phyloP scores from a whole-genome alignment of 1,140 invertebrate genomes.

The Macrostomum lignano region DNA sequence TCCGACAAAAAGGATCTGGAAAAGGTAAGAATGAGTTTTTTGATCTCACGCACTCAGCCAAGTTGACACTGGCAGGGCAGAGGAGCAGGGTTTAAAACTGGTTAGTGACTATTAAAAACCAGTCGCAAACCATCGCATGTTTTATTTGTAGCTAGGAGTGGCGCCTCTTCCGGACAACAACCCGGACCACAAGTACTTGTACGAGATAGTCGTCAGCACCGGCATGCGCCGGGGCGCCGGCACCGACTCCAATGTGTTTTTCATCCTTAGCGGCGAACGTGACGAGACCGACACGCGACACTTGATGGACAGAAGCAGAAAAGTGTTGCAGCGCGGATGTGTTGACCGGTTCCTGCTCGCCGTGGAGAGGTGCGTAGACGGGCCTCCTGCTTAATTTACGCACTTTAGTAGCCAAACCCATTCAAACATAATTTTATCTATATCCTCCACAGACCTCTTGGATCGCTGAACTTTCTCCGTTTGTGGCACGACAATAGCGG shows the following conservation, averaged over 20 bases:
- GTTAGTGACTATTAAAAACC: too few relatives aligned
- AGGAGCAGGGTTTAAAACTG: too few relatives aligned
- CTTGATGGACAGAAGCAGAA: conserved; percentile 6
- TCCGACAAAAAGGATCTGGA: conserved; percentile 4
- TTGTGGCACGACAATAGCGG: conserved; percentile 35
- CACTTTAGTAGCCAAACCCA: too few relatives aligned
- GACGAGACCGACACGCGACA: conserved; percentile 4
- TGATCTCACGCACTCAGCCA: too few relatives aligned
- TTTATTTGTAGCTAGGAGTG: conserved; percentile 21
- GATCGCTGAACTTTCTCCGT: conserved; percentile 29
- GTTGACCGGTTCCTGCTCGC: conserved; percentile 24
- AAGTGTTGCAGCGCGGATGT: conserved; percentile 10
- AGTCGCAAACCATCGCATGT: too few relatives aligned
- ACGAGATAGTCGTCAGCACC: conserved; percentile 31
- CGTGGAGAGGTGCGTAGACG: conserved; percentile 14
- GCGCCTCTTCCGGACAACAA: conserved; percentile 31
- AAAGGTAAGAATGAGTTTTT: too few relatives aligned
- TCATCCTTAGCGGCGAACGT: conserved; percentile 8
- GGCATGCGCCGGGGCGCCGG: conserved; percentile 20
- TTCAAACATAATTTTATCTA: too few relatives aligned
- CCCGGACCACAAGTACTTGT: conserved; percentile 30
- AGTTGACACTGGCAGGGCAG: too few relatives aligned
- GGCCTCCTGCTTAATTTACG: too few relatives aligned
- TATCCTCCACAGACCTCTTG: too few relatives aligned
- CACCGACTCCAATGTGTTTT: conserved; percentile 8